These are phyloP conservation scores for Poecile atricapillus DNA, from an alignment of 2,113 vertebrate species.

Conservation along the genomic window DNA sequence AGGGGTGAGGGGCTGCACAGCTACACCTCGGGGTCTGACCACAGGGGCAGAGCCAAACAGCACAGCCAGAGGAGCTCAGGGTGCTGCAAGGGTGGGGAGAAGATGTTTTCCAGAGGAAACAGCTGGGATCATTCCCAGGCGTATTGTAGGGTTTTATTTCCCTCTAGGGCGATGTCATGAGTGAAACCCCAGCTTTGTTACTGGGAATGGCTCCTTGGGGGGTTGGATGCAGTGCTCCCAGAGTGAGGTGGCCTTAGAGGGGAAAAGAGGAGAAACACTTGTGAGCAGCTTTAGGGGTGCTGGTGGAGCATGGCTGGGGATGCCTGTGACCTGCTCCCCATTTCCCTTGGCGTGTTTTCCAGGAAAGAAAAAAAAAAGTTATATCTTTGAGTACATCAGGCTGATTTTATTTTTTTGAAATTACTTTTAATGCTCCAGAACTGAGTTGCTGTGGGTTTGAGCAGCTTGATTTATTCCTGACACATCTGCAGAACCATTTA, in stretches of 20 bases:
- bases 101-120: neutral
- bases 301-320: neutral
- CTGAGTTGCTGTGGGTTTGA: neutral
- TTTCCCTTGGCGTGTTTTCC: neutral
- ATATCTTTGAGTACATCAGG: neutral
- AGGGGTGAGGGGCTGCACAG: neutral
- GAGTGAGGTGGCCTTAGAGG: neutral
- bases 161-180: accelerated
- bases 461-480: neutral
- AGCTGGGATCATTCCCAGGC: neutral
- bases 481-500: neutral
- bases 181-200: neutral
- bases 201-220: neutral
- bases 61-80: neutral
- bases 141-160: neutral
- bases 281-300: neutral
- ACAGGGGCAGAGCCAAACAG: neutral
- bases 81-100: neutral
- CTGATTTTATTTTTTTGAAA: neutral
- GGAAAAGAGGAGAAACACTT: neutral
- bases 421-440: neutral
- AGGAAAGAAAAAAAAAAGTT: neutral
- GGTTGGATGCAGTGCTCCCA: neutral
- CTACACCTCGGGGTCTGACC: neutral
- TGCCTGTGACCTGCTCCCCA: neutral